These are phyloP conservation scores for Hypothenemus hampei DNA, from an alignment of 1,140 invertebrate species.

Conservation along the genomic window DNA sequence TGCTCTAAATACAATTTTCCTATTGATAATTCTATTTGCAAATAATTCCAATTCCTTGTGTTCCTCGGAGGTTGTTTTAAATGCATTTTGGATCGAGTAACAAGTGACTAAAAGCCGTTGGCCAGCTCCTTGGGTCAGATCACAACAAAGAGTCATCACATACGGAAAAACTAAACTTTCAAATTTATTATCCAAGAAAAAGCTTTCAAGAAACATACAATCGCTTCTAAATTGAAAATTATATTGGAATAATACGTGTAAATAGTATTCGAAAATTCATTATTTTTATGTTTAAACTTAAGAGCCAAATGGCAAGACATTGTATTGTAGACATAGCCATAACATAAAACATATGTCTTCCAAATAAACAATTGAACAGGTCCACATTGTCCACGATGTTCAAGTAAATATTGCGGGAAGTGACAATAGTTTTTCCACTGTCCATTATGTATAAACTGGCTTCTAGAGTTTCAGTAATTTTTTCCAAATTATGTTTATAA, in stretches of 20 bases:
- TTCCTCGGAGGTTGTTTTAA: neutral
- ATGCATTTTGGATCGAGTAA: constrained; percentile 5
- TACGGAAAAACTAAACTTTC: no score
- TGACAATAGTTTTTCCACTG: neutral
- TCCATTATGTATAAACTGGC: neutral
- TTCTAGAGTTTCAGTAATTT: neutral
- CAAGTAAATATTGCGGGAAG: neutral
- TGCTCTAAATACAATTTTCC: constrained; percentile 7
- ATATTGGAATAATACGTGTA: no score
- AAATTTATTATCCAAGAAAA: no score
- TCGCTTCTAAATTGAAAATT: no score
- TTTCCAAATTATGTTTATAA: neutral
- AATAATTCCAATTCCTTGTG: constrained; percentile 7
- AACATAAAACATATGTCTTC: neutral
- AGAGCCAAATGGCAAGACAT: no score
- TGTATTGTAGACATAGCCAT: neutral
- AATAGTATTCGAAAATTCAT: no score
- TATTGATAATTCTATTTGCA: neutral
- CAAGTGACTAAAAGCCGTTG: constrained; percentile 5
- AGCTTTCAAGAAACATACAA: no score
- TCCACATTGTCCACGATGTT: neutral
- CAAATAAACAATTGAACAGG: neutral
- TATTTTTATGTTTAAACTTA: no score
- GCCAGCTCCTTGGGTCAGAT: neutral
- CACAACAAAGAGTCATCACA: constrained; percentile 6